Conservation (phyloP, 2,113 vertebrate genomes). For the Australoheros scitulus region DNA sequence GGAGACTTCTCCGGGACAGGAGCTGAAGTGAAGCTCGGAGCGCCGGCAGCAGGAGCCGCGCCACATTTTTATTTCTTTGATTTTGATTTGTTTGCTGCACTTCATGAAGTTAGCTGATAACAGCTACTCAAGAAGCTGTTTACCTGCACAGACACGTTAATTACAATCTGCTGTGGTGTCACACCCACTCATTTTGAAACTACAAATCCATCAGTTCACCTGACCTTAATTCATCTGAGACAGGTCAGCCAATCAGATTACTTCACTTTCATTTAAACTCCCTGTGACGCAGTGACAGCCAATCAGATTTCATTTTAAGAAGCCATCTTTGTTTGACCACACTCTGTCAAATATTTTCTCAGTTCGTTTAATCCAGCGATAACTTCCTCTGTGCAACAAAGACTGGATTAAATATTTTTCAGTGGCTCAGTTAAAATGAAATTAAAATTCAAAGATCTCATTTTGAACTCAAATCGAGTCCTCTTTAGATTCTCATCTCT, state of each 20-base stretch:
- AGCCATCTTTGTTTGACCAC: neutral
- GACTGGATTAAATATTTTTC: neutral
- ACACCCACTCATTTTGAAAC: constrained; percentile 5
- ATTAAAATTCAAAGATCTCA: neutral
- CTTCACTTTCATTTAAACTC: constrained; percentile 42
- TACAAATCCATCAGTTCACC: constrained; percentile 20
- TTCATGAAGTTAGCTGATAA: too few relatives aligned
- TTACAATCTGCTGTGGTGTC: neutral
- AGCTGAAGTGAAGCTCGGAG: too few relatives aligned
- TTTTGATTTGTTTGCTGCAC: too few relatives aligned
- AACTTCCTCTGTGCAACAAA: neutral
- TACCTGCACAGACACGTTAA: neutral
- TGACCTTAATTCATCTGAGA: constrained; percentile 42
- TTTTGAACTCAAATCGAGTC: neutral
- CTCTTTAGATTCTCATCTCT: neutral
- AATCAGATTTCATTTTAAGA: neutral
- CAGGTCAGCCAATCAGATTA: constrained; percentile 59
- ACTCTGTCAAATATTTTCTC: neutral
- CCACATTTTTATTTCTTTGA: too few relatives aligned
- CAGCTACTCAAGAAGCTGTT: too few relatives aligned
- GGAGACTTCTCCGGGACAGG: neutral
- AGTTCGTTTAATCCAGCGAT: neutral
- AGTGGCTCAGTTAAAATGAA: constrained; percentile 3
- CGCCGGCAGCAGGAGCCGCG: too few relatives aligned
- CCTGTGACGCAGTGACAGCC: neutral